phyloP scores from a whole-genome alignment of 1,140 invertebrate species.

The Drosophila ananassae region DNA sequence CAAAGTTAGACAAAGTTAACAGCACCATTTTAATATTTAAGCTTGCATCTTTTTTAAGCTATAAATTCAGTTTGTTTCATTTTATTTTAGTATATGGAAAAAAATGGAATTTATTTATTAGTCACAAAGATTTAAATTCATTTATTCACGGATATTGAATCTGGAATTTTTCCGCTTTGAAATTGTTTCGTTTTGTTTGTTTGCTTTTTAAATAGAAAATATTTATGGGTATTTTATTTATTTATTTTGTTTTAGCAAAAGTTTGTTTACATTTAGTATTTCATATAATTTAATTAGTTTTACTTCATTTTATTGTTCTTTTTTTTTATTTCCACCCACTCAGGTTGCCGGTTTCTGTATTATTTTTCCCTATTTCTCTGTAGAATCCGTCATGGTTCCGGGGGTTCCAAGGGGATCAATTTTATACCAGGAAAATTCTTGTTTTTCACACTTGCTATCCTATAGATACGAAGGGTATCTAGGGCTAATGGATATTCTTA shows the following conservation, averaged over 20 bases:
- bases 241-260: slow-evolving; percentile 48
- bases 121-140: slow-evolving; percentile 37
- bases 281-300: slow-evolving; percentile 79
- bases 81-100: neutral
- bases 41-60: neutral
- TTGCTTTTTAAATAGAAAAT: slow-evolving; percentile 50
- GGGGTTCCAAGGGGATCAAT: slow-evolving; percentile 2
- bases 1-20: neutral
- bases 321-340: slow-evolving; percentile 3
- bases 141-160: slow-evolving; percentile 18
- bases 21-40: neutral
- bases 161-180: slow-evolving; percentile 21
- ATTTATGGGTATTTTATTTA: slow-evolving; percentile 57
- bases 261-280: slow-evolving; percentile 66
- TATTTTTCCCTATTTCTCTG: neutral
- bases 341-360: neutral
- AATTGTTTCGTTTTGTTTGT: slow-evolving; percentile 59
- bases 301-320: slow-evolving; percentile 60
- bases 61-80: neutral
- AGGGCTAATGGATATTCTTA: neutral
- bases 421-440: slow-evolving; percentile 24
- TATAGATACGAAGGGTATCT: neutral
- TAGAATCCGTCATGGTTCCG: slow-evolving; percentile 21
- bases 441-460: slow-evolving; percentile 22
- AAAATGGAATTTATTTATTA: slow-evolving; percentile 53